Evolutionary conservation across 2,113 vertebrate species (phyloP), one percentile per base, ranked within the genome.

Genomic region (Scomber scombrus): DNA sequence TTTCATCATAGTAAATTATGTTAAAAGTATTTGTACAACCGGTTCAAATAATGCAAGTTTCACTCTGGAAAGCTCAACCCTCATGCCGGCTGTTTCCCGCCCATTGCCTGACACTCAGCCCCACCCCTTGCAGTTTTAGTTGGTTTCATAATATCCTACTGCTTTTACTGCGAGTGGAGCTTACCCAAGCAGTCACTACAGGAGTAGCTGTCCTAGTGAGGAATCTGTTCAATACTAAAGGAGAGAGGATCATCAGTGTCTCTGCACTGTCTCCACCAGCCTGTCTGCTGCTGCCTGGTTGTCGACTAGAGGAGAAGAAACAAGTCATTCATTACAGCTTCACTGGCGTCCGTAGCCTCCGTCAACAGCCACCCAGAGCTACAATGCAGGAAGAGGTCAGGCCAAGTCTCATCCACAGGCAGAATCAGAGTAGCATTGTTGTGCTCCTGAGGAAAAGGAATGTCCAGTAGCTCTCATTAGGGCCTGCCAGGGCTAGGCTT

Each of bases 351-450:
- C 13, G 26, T 63, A 72, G 14, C 57, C 47, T 85, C 74, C 34
- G 83, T 89, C 83, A 72, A 55, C 81, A 56, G 29, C 77, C 61
- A 73, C 67, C 76, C 72, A 29, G 75, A 85, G 81, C 75, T 90
- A 91, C 66, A 80, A 92, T 92, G 91, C 84, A 89, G 84, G 85
- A 91, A 87, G 85, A 93, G 93, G 91, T 93, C 50, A 26, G 68
- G 89, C 82, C 80, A 91, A 80, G 79, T 92, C 87, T 49, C 23
- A 16, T 82, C 71, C 60, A 75, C 73, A 66, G 75, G 62, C 72
- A 55, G 75, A 71, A 26, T 68, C 67, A 88, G 82, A 82, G 86
- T 88, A 79, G 80, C 77, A 31, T 86, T 91, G 88, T 91, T 92
- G 88, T 91, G 56, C 84, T 89, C 21, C 78, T 43, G 54, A 60